These are phyloP conservation scores for Nephrocerus scutellatus DNA, from an alignment of 2,888 invertebrate species.

Conservation along the genomic window DNA sequence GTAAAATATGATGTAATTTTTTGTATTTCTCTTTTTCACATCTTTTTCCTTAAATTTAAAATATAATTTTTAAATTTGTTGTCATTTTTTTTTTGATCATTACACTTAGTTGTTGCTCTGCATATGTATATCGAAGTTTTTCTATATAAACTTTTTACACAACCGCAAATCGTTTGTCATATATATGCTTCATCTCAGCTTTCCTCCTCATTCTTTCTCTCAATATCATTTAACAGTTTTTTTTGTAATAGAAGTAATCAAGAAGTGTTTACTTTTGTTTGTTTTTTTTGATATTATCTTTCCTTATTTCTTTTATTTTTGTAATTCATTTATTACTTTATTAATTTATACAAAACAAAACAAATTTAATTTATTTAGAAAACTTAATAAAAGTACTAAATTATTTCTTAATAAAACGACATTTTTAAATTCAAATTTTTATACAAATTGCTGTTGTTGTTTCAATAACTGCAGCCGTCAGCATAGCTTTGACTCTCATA, in stretches of 20 bases:
- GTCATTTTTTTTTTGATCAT: constrained; percentile 11
- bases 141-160: too few relatives aligned
- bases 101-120: too few relatives aligned
- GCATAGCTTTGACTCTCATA: too few relatives aligned
- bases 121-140: too few relatives aligned
- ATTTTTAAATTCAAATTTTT: too few relatives aligned
- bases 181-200: neutral
- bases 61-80: neutral
- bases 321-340: neutral
- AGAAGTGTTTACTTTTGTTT: neutral
- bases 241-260: neutral
- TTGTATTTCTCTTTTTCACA: too few relatives aligned
- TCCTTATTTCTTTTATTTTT: constrained; percentile 1
- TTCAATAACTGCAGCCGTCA: too few relatives aligned
- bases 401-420: too few relatives aligned
- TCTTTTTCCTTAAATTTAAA: neutral
- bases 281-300: neutral
- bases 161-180: constrained; percentile 24
- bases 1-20: too few relatives aligned
- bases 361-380: constrained; percentile 8
- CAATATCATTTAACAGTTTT: constrained; percentile 2
- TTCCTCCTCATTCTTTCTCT: neutral
- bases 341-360: constrained; percentile 12
- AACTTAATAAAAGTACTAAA: too few relatives aligned
- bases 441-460: too few relatives aligned